Evolutionary conservation across 2,113 vertebrate genomes (phyloP).

Genomic region (Stegostoma tigrinum): DNA sequence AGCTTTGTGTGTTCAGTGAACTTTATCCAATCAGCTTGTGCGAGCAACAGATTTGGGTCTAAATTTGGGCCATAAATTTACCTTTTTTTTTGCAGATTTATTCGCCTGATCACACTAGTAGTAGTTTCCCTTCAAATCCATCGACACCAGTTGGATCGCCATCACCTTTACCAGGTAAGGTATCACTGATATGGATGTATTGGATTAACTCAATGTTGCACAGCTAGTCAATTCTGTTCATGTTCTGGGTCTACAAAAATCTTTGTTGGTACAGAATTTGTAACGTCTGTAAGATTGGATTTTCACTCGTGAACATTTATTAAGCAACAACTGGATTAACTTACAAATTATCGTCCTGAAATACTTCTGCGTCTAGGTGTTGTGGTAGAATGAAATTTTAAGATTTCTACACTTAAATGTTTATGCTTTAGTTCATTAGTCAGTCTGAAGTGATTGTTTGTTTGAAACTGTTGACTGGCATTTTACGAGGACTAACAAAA

Average conservation of each 20-base stretch:
- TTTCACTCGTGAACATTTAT: not conserved
- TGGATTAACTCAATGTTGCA: not conserved
- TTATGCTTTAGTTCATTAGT: not conserved
- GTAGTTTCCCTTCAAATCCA: constrained; percentile 95
- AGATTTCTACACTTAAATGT: not conserved
- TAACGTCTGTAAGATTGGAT: not conserved
- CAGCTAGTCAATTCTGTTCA: not conserved
- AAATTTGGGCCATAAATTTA: constrained; percentile 43
- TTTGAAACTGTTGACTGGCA: not conserved
- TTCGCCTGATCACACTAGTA: constrained; percentile 98
- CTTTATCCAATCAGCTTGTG: constrained; percentile 47
- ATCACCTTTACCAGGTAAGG: constrained; percentile 82
- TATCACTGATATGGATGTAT: constrained; percentile 42
- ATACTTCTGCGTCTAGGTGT: not conserved
- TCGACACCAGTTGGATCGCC: constrained; percentile 95
- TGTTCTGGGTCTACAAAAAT: not conserved
- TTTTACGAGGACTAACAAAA: not conserved
- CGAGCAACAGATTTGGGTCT: constrained; percentile 43
- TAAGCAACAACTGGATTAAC: not conserved
- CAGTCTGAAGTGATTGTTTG: not conserved
- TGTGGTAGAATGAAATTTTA: not conserved
- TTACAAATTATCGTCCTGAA: not conserved
- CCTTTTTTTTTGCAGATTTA: constrained; percentile 76
- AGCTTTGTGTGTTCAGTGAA: constrained; percentile 48
- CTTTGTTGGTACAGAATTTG: not conserved